Conservation (phyloP, 1,140 invertebrate species). For the Drosophila pachea region DNA sequence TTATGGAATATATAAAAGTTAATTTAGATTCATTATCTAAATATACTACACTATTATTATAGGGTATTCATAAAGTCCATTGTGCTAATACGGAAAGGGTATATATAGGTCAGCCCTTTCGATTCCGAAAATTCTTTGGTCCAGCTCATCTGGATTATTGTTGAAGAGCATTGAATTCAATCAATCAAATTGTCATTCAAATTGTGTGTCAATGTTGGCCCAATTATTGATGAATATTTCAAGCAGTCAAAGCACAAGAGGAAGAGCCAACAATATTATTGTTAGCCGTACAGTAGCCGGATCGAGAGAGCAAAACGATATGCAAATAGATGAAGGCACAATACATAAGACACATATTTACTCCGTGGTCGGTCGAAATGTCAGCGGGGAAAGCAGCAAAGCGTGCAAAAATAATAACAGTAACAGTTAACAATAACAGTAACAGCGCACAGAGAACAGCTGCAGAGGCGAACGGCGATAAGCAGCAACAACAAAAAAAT, state of each 20-base stretch:
- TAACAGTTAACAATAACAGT: conserved; percentile 48
- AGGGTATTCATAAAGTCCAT: no score
- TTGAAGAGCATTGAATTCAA: background rate
- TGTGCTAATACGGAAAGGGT: no score
- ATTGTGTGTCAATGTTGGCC: background rate
- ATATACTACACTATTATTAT: no score
- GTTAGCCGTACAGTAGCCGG: background rate
- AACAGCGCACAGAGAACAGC: conserved; percentile 42
- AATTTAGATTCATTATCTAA: no score
- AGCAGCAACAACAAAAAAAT: conserved; percentile 24
- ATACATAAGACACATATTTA: background rate
- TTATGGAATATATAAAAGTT: no score
- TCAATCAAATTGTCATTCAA: conserved; percentile 7
- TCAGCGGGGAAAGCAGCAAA: conserved; percentile 18
- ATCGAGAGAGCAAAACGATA: background rate
- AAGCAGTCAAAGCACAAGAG: background rate
- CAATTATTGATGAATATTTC: conserved; percentile 3
- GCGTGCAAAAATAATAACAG: conserved; percentile 48
- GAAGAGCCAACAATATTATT: background rate
- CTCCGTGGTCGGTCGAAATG: conserved; percentile 7
- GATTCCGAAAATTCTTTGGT: no score
- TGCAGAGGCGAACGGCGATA: conserved; percentile 45
- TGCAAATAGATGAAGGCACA: background rate
- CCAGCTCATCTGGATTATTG: background rate
- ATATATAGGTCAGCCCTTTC: no score